Conservation (phyloP, 2,113 vertebrate species). For the Stictonetta naevosa region DNA sequence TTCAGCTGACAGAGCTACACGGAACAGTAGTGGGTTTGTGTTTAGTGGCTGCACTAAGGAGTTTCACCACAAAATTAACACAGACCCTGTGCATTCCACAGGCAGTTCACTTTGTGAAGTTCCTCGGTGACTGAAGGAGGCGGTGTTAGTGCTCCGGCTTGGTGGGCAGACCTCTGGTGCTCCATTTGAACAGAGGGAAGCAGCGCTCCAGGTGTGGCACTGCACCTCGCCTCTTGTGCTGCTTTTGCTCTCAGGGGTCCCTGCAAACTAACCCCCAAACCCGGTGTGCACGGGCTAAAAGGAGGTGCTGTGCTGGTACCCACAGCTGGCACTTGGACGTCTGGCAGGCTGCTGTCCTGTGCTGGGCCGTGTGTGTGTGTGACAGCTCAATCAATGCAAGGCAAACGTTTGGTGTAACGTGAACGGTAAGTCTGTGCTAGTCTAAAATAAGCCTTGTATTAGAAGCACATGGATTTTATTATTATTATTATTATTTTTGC, state of each 20-base stretch:
- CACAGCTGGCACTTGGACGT: neutral
- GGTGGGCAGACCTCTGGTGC: neutral
- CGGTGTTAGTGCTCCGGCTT: neutral
- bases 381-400: neutral
- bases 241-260: neutral
- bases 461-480: neutral
- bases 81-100: neutral
- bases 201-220: neutral
- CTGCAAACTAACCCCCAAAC: neutral
- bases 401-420: neutral
- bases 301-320: neutral
- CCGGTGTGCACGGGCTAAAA: rapidly evolving
- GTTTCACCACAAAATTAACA: neutral
- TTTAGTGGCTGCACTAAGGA: neutral
- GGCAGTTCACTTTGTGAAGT: neutral
- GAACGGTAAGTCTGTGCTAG: neutral
- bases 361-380: rapidly evolving
- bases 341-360: neutral
- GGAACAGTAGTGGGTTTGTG: neutral
- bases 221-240: neutral
- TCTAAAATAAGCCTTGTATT: neutral
- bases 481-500: too few relatives aligned
- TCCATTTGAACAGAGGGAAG: neutral
- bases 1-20: neutral
- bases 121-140: neutral